Evolutionary conservation across 2,888 invertebrate species (phyloP), one percentile per base, ranked within the genome.

Genomic region (Osedax frankpressi): DNA sequence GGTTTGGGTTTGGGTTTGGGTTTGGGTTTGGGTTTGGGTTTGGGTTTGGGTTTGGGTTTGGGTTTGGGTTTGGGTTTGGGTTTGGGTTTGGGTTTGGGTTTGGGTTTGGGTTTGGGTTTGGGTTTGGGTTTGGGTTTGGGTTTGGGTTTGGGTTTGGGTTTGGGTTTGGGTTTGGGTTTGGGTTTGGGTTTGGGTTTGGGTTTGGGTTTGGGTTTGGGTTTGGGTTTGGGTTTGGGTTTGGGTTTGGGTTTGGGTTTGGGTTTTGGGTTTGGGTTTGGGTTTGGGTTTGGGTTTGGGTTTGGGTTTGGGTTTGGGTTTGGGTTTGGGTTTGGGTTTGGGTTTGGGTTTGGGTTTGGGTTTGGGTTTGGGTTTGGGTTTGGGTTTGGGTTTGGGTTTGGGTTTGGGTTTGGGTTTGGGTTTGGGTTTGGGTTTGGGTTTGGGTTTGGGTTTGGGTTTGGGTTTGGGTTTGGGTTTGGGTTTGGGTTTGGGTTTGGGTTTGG

Each of bases 401-500:
- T 74, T 73, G 75, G 78, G 60, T 3, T 72, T 27, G 63, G 72
- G 62, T 25, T 63, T 27, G 63, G 72, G 72, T 3, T 72, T 26
- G 63, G 72, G 72, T 25, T 72, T 27, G 63, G 72, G 62, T 25
- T 72, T 11, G 27, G 72, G 72, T 3, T 72, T 68, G 44, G 19
- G 44, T 11, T 11, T 60, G 77, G 75, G 76, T 76, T 75, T 75
- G 77, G 76, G 74, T 75, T 72, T 74, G 76, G 77, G 75, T 76
- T 72, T 74, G 77, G 77, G 75, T 75, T 74, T 76, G 79, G 77
- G 76, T 78, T 74, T 75, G 77, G 76, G 77, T 76, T 78, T 76
- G 73, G 75, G 77, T 76, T 76, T 77, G 75, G 78, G 78, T 76
- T 78, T 78, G 76, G 78, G 78, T 76, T 78, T 76, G 74, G 77